Evolutionary conservation across 1,140 invertebrate species (phyloP).

Genomic region (Hirudo medicinalis): DNA sequence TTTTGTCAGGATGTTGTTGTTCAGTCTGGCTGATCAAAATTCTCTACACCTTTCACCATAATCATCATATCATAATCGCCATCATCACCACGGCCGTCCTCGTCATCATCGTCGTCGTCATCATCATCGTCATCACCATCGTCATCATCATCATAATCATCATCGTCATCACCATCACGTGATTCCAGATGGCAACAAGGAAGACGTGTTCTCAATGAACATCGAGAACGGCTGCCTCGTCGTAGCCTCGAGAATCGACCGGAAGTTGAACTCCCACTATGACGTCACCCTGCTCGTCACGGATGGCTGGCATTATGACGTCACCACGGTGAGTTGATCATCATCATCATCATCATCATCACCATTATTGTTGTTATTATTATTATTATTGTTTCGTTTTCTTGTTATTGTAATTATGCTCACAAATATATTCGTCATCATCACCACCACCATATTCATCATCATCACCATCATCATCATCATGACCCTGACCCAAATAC

Average conservation of each 20-base stretch:
- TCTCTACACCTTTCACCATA: background rate
- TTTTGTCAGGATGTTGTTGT: background rate
- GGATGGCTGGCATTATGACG: background rate
- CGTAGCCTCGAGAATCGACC: background rate
- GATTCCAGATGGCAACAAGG: background rate
- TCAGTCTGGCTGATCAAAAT: background rate
- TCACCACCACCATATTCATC: no score
- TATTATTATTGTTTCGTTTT: no score
- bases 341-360: no score
- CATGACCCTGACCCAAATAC: no score
- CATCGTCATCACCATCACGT: background rate
- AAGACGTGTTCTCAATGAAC: background rate
- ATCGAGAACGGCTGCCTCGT: background rate
- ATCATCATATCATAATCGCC: background rate
- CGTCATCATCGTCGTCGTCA: background rate
- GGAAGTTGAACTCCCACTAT: background rate
- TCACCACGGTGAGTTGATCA: background rate
- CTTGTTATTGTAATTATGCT: no score
- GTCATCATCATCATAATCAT: constrained; percentile 1
- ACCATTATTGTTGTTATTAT: no score
- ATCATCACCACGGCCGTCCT: constrained; percentile 1
- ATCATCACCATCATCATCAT: no score
- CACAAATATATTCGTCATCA: no score
- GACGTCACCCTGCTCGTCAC: background rate
- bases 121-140: background rate